These are phyloP conservation scores for Haliclona indistincta DNA, from an alignment of 37 sponge, comb jelly and placozoan species.

Conservation along the genomic window DNA sequence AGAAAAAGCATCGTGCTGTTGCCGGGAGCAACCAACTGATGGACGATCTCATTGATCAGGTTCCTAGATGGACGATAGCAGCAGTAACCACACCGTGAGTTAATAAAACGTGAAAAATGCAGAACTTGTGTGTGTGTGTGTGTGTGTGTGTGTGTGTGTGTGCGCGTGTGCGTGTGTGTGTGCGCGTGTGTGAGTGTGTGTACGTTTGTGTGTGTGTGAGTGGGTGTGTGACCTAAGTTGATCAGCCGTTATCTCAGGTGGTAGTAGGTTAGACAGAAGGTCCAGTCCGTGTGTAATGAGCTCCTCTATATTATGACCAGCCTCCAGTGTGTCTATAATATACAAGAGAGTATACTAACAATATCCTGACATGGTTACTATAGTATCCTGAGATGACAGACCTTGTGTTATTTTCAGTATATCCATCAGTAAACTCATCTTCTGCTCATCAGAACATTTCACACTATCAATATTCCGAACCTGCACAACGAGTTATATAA, in stretches of 20 bases:
- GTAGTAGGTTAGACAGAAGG: conserved; percentile 42
- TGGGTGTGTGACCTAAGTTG: conserved; percentile 54
- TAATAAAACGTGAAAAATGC: not conserved
- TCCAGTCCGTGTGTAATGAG: conserved; percentile 70
- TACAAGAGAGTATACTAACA: not conserved
- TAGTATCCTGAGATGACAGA: not conserved
- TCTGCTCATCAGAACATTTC: conserved; percentile 49
- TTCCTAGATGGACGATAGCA: no score
- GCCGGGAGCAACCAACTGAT: conserved; percentile 36
- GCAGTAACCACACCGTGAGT: not conserved
- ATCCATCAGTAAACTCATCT: conserved; percentile 30
- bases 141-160: conserved; percentile 14
- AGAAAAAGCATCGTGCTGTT: conserved; percentile 54
- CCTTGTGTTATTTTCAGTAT: conserved; percentile 46
- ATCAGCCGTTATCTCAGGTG: not conserved
- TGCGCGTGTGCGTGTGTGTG: not conserved
- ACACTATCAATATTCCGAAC: conserved; percentile 44
- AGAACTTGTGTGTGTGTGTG: conserved; percentile 17
- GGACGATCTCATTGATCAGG: conserved; percentile 50
- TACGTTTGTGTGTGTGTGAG: conserved; percentile 4
- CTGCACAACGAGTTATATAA: no score
- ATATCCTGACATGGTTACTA: not conserved
- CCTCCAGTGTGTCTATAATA: conserved; percentile 36
- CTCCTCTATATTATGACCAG: conserved; percentile 53
- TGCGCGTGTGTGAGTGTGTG: conserved; percentile 3